phyloP scores from a whole-genome alignment of 1,140 invertebrate genomes.

The Acromyrmex echinatior region DNA sequence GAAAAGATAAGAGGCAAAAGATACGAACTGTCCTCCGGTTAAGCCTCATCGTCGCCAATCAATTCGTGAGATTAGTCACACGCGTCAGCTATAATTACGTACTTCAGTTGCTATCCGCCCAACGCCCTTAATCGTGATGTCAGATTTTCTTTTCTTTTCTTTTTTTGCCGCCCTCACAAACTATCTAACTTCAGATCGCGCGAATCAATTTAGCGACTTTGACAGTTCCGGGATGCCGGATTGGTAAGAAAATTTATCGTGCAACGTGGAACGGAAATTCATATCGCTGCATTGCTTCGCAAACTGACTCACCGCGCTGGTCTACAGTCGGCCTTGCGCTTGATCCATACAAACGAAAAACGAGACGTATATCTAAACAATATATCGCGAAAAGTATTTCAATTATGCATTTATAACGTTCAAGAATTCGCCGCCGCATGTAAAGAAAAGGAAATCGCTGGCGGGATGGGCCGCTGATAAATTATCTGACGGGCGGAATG shows the following conservation, averaged over 20 bases:
- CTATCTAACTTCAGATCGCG: constrained; percentile 52
- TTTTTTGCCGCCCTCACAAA: not conserved
- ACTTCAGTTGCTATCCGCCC: constrained; percentile 40
- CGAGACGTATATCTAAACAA: constrained; percentile 30
- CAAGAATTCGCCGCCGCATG: constrained; percentile 27
- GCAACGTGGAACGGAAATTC: constrained; percentile 44
- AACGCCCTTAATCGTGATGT: constrained; percentile 37
- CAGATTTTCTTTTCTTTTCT: not conserved
- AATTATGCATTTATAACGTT: constrained; percentile 56
- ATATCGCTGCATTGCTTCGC: constrained; percentile 33
- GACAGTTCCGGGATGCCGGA: constrained; percentile 49
- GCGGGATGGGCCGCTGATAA: constrained; percentile 20
- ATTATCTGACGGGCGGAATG: constrained; percentile 28
- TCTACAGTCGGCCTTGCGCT: not conserved
- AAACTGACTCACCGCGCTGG: not conserved
- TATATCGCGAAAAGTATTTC: constrained; percentile 40
- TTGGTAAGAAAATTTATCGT: constrained; percentile 56
- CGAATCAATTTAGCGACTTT: constrained; percentile 58
- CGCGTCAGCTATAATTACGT: constrained; percentile 65
- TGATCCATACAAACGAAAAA: constrained; percentile 39
- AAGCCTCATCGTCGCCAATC: constrained; percentile 34
- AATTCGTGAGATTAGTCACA: constrained; percentile 57
- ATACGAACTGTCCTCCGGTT: constrained; percentile 44
- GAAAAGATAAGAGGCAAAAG: constrained; percentile 66
- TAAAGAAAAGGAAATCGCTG: constrained; percentile 57